Conservation (phyloP, 2,888 invertebrate species). For the Drosophila longiperda region DNA sequence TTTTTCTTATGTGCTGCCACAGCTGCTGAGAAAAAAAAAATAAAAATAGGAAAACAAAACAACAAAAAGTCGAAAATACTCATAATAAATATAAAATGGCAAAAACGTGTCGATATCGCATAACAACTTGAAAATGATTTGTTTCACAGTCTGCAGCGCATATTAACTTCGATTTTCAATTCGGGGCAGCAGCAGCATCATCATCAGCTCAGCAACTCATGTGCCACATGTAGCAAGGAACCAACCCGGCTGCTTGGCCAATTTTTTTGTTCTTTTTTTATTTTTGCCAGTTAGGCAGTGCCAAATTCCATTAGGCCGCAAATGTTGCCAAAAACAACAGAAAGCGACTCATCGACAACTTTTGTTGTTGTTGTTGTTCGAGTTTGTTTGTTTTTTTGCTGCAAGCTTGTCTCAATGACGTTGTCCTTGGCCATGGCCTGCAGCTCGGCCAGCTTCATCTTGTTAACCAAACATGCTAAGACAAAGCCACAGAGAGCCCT, state of each 20-base stretch:
- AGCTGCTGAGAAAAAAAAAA: slow-evolving; percentile 58
- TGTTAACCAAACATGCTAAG: slow-evolving; percentile 82
- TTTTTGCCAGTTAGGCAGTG: slow-evolving; percentile 50
- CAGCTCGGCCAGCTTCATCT: slow-evolving; percentile 76
- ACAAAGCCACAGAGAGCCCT: slow-evolving; percentile 77
- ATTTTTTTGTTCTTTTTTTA: slow-evolving; percentile 47
- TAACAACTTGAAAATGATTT: slow-evolving; percentile 83
- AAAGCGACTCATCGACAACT: slow-evolving; percentile 44
- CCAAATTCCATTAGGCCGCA: slow-evolving; percentile 76
- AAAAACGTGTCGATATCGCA: slow-evolving; percentile 83
- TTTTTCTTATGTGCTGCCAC: slow-evolving; percentile 36
- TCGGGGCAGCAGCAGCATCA: slow-evolving; percentile 49
- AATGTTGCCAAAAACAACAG: slow-evolving; percentile 64
- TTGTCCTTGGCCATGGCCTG: slow-evolving; percentile 71
- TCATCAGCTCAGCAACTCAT: slow-evolving; percentile 30
- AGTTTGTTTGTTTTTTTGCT: slow-evolving; percentile 49
- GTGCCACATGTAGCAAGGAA: slow-evolving; percentile 38
- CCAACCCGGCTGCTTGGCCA: slow-evolving; percentile 40
- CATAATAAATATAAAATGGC: slow-evolving; percentile 83
- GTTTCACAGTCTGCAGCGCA: slow-evolving; percentile 79
- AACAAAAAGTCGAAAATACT: slow-evolving; percentile 49
- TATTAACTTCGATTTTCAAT: slow-evolving; percentile 82
- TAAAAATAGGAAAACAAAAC: slow-evolving; percentile 10
- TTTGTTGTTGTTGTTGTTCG: slow-evolving; percentile 26
- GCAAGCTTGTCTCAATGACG: slow-evolving; percentile 72